phyloP scores from a whole-genome alignment of 2,797 vertebrate genomes.

The Anniella stebbinsi region DNA sequence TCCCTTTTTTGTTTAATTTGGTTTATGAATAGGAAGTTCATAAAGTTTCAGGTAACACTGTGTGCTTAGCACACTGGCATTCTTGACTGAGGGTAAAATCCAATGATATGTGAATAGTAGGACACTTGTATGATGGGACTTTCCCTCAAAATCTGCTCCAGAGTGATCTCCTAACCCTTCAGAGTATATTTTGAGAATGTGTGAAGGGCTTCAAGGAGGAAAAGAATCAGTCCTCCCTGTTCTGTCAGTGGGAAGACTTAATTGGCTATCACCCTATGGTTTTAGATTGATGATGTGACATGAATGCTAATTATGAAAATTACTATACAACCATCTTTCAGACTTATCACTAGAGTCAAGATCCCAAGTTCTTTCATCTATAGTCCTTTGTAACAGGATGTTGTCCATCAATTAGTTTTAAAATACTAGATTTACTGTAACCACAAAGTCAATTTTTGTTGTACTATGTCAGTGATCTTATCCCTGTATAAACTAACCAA shows the following conservation, averaged over 20 bases:
- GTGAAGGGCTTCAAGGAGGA: too few relatives aligned
- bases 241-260: neutral
- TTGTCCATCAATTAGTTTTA: neutral
- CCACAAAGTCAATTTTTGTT: neutral
- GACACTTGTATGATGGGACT: neutral
- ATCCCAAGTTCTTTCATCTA: neutral
- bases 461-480: neutral
- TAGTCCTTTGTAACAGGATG: neutral
- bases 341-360: neutral
- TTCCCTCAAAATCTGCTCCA: neutral
- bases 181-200: neutral
- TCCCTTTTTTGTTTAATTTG: neutral
- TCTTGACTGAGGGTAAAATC: neutral
- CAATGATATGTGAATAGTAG: neutral
- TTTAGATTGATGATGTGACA: neutral
- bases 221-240: neutral
- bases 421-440: neutral
- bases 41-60: neutral
- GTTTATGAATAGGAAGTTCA: neutral
- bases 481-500: neutral
- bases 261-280: neutral
- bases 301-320: neutral
- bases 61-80: neutral
- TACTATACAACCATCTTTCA: neutral
- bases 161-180: neutral